These are phyloP conservation scores for Chionomys nivalis DNA, from an alignment of 2,113 vertebrate genomes.

Conservation along the genomic window DNA sequence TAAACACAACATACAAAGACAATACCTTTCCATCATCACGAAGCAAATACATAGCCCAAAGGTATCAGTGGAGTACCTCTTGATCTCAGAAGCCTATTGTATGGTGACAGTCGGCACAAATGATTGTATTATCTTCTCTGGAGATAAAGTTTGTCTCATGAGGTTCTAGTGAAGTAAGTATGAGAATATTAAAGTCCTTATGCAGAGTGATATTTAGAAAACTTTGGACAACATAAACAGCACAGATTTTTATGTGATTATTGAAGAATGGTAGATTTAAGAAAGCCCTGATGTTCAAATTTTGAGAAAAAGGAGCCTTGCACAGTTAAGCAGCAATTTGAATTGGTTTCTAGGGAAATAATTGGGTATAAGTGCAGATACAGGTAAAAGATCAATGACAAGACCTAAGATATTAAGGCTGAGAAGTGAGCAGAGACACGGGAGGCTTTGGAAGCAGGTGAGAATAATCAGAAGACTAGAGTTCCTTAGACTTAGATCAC, in stretches of 20 bases:
- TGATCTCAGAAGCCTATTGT: background rate
- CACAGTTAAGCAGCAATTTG: background rate
- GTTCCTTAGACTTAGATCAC: background rate
- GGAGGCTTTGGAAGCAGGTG: background rate
- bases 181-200: background rate
- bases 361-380: background rate
- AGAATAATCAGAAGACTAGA: background rate
- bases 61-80: background rate
- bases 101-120: background rate
- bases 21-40: fast-evolving
- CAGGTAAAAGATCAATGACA: background rate
- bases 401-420: background rate
- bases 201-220: background rate
- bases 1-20: background rate
- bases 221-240: background rate
- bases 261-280: background rate
- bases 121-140: background rate
- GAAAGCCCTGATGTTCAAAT: background rate
- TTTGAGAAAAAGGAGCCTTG: background rate
- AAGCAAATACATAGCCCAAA: background rate
- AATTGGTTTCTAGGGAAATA: background rate
- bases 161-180: background rate
- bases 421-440: background rate
- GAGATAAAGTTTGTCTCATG: background rate
- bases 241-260: background rate